Base-by-base conservation (phyloP, 2,797 vertebrate species). In the Gymnoscopelus microlampas region DNA sequence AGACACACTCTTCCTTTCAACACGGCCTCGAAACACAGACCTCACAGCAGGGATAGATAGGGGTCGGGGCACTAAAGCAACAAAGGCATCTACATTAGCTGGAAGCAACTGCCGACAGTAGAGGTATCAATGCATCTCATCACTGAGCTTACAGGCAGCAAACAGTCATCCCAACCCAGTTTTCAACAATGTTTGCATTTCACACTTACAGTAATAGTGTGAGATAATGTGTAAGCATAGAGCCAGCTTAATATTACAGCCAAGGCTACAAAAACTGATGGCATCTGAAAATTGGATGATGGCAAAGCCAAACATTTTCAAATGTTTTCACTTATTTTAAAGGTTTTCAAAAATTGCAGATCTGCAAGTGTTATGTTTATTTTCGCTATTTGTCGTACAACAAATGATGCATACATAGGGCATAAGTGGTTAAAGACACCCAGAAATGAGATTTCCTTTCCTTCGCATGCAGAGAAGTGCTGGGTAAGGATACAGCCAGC, bases 401-500 rank as follows among this genome's bases (percentile, higher is more conserved):
- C 1, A 19, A 19, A 19, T 19, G 19, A 19, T 73, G 69, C 63
- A 76, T n/a, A 62, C 23, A 29, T 53, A 35, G 9, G 51, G 63
- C 58, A 59, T 62, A 44, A 44, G 39, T 44, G 39, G 39, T 44
- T 60, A 48, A 67, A 78, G 53, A 62, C 59, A 44, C 5, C 3
- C 11, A 35, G 60, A 70, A 51, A 35, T 61, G 5, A 23, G 44
- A 57, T 68, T 76, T 78, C 67, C 83, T 73, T 55, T 11, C 6
- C 62, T 15, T 15, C 58, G 47, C 48, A 61, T 68, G 77, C 70
- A 71, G 48, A 68, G 51, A 76, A 66, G 66, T 79, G 71, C 71
- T 60, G 14, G 63, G 77, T 78, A 56, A 80, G 77, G 80, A 81
- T 56, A 1, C 6, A 54, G 70, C 77, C 81, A 77, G 77, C 62